A percentile compares a stretch with the other conserved stretches of the same genome.
Conservation (phyloP, 35 echinoderm and acorn worm genomes). For the Hemicentrotus pulcherrimus region DNA sequence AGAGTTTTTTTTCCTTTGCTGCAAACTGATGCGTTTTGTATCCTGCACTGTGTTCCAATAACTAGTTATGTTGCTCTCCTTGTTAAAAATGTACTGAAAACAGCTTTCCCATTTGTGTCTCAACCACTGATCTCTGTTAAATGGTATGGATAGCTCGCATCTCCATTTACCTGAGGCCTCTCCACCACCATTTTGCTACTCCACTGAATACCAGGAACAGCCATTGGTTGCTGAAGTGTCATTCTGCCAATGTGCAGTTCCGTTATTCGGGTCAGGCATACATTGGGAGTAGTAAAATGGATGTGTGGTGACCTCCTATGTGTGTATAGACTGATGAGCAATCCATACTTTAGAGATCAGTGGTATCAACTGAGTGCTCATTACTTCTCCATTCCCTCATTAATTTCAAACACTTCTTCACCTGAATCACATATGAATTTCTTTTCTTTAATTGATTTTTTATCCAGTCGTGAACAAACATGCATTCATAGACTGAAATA, state of each 20-base stretch:
- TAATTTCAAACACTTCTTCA: not conserved
- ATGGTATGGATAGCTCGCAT: not conserved
- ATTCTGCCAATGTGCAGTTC: not conserved
- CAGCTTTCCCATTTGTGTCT: not conserved
- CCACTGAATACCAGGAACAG: not conserved
- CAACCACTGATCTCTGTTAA: not conserved
- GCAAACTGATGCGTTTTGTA: constrained; percentile 10
- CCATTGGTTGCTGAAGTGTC: not conserved
- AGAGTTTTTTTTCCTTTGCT: constrained; percentile 6
- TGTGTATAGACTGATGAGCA: not conserved
- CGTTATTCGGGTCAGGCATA: not conserved
- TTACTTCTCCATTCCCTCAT: not conserved
- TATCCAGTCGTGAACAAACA: not conserved
- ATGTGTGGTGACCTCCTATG: not conserved
- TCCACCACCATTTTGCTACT: not conserved
- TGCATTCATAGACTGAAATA: not conserved
- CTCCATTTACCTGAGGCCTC: not conserved
- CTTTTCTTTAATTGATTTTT: not conserved
- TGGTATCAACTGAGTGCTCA: not conserved
- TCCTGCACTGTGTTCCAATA: constrained; percentile 9
- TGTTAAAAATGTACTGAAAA: not conserved
- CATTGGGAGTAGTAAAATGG: not conserved
- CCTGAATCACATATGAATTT: not conserved
- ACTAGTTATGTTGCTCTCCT: constrained; percentile 6
- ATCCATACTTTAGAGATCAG: constrained; percentile 9